Percentiles rank a stretch among this genome's conserved stretches.
Conservation (phyloP, 2,888 invertebrate species). For the Lobophora halterata region DNA sequence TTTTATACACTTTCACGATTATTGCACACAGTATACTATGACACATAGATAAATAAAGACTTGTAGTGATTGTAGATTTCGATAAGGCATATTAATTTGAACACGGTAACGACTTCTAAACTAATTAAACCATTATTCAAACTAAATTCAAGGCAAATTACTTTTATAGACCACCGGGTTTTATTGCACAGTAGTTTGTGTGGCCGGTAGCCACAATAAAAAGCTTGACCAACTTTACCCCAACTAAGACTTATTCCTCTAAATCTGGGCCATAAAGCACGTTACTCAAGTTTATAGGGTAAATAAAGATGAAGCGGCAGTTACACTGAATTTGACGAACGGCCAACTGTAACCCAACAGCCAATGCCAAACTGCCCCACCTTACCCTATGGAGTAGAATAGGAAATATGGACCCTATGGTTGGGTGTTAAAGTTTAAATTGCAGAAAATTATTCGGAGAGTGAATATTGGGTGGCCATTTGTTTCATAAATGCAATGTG, state of each 20-base stretch:
- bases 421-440: background rate
- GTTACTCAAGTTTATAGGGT: conserved; percentile 40
- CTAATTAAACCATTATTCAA: no score
- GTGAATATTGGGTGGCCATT: no score
- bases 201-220: conserved; percentile 30
- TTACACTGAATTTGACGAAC: conserved; percentile 32
- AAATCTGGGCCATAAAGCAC: conserved; percentile 39
- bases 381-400: conserved; percentile 11
- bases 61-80: no score
- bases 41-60: no score
- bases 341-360: conserved; percentile 15
- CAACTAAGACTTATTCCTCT: conserved; percentile 33
- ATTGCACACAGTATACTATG: no score
- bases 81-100: no score
- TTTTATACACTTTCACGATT: no score
- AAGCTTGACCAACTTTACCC: conserved; percentile 27
- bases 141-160: no score
- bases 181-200: conserved; percentile 13
- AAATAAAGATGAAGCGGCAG: conserved; percentile 38
- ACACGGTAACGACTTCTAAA: no score
- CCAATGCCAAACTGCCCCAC: conserved; percentile 35
- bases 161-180: no score
- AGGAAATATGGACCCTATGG: conserved; percentile 8
- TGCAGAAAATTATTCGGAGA: background rate
- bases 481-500: conserved; percentile 4